These are phyloP conservation scores for Parnassius orleans DNA, from an alignment of 2,888 invertebrate species.

Conservation along the genomic window DNA sequence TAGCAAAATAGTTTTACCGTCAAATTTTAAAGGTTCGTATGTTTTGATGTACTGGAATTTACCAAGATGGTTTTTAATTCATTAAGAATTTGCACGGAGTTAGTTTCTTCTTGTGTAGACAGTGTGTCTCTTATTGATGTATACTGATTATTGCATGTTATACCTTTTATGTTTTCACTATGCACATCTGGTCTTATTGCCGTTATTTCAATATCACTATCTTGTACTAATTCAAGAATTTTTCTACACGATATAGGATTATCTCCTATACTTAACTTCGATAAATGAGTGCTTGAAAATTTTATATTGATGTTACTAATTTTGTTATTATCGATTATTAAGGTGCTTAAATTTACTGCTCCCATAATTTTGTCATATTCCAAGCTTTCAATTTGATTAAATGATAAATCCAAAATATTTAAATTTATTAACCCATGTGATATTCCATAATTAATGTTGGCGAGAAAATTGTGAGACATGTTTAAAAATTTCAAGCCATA, in stretches of 20 bases:
- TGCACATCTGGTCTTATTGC: slow-evolving; percentile 41
- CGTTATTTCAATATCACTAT: slow-evolving; percentile 36
- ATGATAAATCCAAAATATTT: slow-evolving; percentile 53
- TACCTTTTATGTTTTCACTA: slow-evolving; percentile 44
- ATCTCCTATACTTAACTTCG: slow-evolving; percentile 55
- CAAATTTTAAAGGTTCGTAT: not conserved
- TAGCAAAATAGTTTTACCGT: not conserved
- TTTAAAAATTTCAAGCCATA: slow-evolving; percentile 44
- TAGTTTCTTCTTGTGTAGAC: not conserved
- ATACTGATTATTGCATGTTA: slow-evolving; percentile 38
- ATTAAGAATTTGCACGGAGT: not conserved
- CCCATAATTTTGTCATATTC: slow-evolving; percentile 55
- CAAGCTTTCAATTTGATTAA: slow-evolving; percentile 50
- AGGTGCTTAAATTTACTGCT: slow-evolving; percentile 40
- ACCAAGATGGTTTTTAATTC: slow-evolving; percentile 1
- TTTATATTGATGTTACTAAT: slow-evolving; percentile 48
- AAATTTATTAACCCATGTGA: slow-evolving; percentile 51
- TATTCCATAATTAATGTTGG: slow-evolving; percentile 50
- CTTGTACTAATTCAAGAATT: slow-evolving; percentile 44
- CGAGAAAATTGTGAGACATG: slow-evolving; percentile 55
- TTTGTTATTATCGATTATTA: slow-evolving; percentile 58
- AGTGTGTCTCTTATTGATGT: not conserved
- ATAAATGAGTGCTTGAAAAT: slow-evolving; percentile 45
- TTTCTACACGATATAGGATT: slow-evolving; percentile 59
- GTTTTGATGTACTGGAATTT: not conserved